phyloP scores from a whole-genome alignment of 2,797 vertebrate species.

The Semaprochilodus insignis region DNA sequence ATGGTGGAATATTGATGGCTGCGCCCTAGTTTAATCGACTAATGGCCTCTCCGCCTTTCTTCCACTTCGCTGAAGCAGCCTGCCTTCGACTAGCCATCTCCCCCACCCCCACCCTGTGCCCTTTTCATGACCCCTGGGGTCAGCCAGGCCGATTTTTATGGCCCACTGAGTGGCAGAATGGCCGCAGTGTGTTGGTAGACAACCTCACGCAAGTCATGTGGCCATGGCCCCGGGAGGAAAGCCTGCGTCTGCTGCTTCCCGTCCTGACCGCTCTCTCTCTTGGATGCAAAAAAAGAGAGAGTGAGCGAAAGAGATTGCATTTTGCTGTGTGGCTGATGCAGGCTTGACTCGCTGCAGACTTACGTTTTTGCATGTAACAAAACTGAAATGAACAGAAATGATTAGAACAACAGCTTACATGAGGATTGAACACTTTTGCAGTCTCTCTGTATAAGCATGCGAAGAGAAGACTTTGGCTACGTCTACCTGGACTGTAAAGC shows the following conservation, averaged over 20 bases:
- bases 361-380: background rate
- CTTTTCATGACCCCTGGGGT: slow-evolving; percentile 70
- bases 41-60: slow-evolving; percentile 79
- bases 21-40: slow-evolving; percentile 81
- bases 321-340: background rate
- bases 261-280: slow-evolving; percentile 35
- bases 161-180: slow-evolving; percentile 77
- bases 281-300: slow-evolving; percentile 37
- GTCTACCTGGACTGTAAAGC: background rate
- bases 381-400: background rate
- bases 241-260: slow-evolving; percentile 64
- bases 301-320: slow-evolving; percentile 43
- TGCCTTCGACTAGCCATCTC: slow-evolving; percentile 67
- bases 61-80: slow-evolving; percentile 72
- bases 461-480: background rate
- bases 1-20: slow-evolving; percentile 79
- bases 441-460: background rate
- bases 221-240: slow-evolving; percentile 72
- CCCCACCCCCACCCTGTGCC: slow-evolving; percentile 61
- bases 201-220: slow-evolving; percentile 78
- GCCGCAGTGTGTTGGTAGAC: slow-evolving; percentile 73
- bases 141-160: slow-evolving; percentile 79
- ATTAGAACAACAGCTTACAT: slow-evolving; percentile 8
- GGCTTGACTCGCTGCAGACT: background rate
- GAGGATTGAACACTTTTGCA: background rate